phyloP scores from a whole-genome alignment of 1,140 invertebrate genomes.

The Plodia interpunctella region DNA sequence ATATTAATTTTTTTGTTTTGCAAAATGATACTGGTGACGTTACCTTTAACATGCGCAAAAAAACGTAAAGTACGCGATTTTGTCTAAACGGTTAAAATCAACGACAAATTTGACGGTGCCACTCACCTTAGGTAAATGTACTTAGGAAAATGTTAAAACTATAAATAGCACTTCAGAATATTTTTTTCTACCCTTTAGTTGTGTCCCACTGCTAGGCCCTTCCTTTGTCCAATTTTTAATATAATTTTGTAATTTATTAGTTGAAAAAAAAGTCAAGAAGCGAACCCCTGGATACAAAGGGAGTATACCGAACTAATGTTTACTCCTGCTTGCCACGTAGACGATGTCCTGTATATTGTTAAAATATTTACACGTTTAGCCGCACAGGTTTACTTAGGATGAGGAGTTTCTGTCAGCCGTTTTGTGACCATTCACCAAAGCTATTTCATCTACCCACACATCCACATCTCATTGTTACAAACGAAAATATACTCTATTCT shows the following conservation, averaged over 20 bases:
- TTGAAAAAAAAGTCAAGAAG: neutral
- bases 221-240: neutral
- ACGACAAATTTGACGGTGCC: too few relatives aligned
- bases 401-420: constrained; percentile 24
- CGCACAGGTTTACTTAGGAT: constrained; percentile 26
- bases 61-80: too few relatives aligned
- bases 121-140: too few relatives aligned
- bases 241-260: too few relatives aligned
- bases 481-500: neutral
- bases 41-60: too few relatives aligned
- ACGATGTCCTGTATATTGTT: constrained; percentile 21
- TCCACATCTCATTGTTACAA: neutral
- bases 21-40: too few relatives aligned
- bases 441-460: constrained; percentile 10
- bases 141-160: too few relatives aligned
- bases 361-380: constrained; percentile 25
- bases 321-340: constrained; percentile 4
- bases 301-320: constrained; percentile 9
- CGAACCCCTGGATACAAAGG: neutral
- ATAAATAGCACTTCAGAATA: too few relatives aligned
- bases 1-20: too few relatives aligned
- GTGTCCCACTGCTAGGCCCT: neutral
- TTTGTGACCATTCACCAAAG: constrained; percentile 15
- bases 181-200: too few relatives aligned
- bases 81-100: too few relatives aligned